Evolutionary conservation across 2,888 invertebrate genomes (phyloP).

Genomic region (Pardosa pseudoannulata): DNA sequence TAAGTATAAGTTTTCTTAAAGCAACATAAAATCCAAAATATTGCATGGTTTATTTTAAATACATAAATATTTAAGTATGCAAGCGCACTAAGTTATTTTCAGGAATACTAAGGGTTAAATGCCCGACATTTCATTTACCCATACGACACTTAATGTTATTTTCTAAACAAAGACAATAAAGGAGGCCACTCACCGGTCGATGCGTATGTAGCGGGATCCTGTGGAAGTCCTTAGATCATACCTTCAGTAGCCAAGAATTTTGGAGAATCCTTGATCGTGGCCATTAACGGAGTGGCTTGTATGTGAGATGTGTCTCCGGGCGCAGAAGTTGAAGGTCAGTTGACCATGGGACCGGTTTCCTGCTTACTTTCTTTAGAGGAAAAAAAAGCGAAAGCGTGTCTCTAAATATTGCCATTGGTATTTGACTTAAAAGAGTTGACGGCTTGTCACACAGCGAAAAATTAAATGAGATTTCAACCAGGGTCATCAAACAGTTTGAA

Average conservation of each 20-base stretch:
- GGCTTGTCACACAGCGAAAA: not conserved
- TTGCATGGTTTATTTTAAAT: too few relatives aligned
- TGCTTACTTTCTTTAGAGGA: not conserved
- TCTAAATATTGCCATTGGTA: not conserved
- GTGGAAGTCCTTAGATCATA: not conserved
- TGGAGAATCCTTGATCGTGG: conserved; percentile 34
- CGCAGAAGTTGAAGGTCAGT: conserved; percentile 47
- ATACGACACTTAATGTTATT: too few relatives aligned
- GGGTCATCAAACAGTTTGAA: not conserved
- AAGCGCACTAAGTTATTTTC: too few relatives aligned
- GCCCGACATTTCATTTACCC: too few relatives aligned
- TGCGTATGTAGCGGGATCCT: not conserved
- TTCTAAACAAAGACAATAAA: not conserved
- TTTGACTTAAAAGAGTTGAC: not conserved
- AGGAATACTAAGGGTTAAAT: too few relatives aligned
- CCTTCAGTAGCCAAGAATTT: conserved; percentile 22
- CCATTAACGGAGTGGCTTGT: conserved; percentile 34
- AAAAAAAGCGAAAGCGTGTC: conserved; percentile 4
- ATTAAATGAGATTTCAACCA: not conserved
- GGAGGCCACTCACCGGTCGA: conserved; percentile 29
- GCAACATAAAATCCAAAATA: too few relatives aligned
- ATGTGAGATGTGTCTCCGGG: not conserved
- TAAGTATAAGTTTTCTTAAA: too few relatives aligned
- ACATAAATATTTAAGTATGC: too few relatives aligned
- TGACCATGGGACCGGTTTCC: conserved; percentile 53